Evolutionary conservation across 2,888 invertebrate genomes (phyloP).

Genomic region (Drosophila flavopinicola): DNA sequence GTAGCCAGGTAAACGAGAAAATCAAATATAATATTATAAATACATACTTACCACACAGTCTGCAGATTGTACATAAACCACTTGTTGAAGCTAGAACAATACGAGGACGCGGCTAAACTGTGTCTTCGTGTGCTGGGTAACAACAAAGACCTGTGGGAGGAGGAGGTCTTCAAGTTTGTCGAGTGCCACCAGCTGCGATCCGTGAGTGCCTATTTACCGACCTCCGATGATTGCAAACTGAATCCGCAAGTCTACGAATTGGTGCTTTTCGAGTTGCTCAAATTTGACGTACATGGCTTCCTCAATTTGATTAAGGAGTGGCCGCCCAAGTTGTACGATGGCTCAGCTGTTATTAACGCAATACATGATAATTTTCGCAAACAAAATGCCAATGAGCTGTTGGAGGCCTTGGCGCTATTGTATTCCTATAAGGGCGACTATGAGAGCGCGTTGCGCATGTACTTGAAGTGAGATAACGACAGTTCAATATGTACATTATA

Average conservation of each 20-base stretch:
- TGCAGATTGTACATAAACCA: slow-evolving; percentile 90
- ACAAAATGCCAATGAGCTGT: slow-evolving; percentile 89
- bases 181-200: slow-evolving; percentile 92
- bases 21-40: not conserved
- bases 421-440: slow-evolving; percentile 95
- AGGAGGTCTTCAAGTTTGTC: slow-evolving; percentile 95
- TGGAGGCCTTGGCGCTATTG: slow-evolving; percentile 95
- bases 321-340: slow-evolving; percentile 93
- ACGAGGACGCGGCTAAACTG: slow-evolving; percentile 93
- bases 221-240: slow-evolving; percentile 89
- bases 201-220: slow-evolving; percentile 92
- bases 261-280: slow-evolving; percentile 96
- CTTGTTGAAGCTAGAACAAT: slow-evolving; percentile 89
- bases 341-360: slow-evolving; percentile 93
- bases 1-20: slow-evolving; percentile 77
- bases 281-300: slow-evolving; percentile 92
- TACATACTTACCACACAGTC: not conserved
- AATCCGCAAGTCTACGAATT: slow-evolving; percentile 96
- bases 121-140: slow-evolving; percentile 93
- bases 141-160: slow-evolving; percentile 95
- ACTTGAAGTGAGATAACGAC: slow-evolving; percentile 88
- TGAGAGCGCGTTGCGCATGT: slow-evolving; percentile 95
- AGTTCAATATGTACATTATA: not conserved
- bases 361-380: slow-evolving; percentile 92
- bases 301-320: slow-evolving; percentile 94